Evolutionary conservation across 2,888 invertebrate species (phyloP), one percentile per base, ranked within the genome.

Genomic region (Erebia aethiops): DNA sequence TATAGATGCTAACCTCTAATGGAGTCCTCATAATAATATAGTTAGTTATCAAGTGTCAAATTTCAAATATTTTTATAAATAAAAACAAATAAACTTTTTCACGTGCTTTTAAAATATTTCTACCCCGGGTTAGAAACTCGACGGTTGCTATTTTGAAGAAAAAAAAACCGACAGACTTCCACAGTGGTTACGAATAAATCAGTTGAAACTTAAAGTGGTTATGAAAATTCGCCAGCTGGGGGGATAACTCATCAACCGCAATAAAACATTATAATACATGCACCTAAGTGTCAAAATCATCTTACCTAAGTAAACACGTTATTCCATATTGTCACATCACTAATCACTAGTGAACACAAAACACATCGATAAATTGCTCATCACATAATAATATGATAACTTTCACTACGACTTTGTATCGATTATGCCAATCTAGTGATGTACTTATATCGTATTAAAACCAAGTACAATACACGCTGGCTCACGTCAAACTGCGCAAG

Each of bases 381-480:
- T 65, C 62, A 68, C 41, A 49, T 63, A 49, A 49, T 63, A 49
- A 70, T 21, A 46, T 66, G 87, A 90, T 91, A 90, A 90, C 91
- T 91, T 90, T 90, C 90, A 91, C 90, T 90, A 74, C 77, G 81
- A 87, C 86, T 86, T 87, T 88, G 81, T 62, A 21, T 62, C 62
- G 62, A 62, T 62, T 46, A 21, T 14, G 9, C 21, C 14, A 14
- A 52, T n/a, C n/a, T 52, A 57, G 84, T 84, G 77, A 74, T 67
- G 41, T 18, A 71, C 52, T 74, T 72, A 74, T 79, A 86, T 87
- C 80, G 87, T 86, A 84, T 18, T 84, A 87, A 83, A 87, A 84
- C 85, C 80, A 81, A 80, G 81, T 76, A 77, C 75, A 78, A 76
- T 63, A 67, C 66, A 58, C 64, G 75, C 73, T 67, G 77, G 81